phyloP scores from a whole-genome alignment of 2,113 vertebrate genomes.

The Benitochromis conjunctus region DNA sequence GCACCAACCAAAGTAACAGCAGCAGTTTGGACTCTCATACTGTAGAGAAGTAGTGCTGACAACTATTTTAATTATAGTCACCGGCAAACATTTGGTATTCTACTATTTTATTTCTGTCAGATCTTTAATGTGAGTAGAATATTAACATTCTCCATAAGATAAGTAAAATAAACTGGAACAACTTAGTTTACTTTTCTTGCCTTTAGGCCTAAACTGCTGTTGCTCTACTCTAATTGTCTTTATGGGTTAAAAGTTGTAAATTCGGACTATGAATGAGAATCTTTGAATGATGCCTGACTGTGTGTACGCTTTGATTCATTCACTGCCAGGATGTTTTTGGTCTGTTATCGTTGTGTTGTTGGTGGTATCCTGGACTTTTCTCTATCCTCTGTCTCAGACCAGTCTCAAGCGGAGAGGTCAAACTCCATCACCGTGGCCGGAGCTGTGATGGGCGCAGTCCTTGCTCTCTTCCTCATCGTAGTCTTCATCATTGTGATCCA shows the following conservation, averaged over 20 bases:
- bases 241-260: background rate
- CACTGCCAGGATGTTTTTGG: background rate
- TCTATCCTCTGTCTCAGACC: conserved; percentile 57
- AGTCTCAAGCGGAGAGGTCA: conserved; percentile 76
- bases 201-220: background rate
- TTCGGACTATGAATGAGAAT: background rate
- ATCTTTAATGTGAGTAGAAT: background rate
- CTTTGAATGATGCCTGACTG: background rate
- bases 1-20: background rate
- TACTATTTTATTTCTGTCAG: background rate
- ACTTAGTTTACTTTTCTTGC: background rate
- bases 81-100: background rate
- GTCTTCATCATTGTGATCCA: conserved; percentile 87
- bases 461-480: conserved; percentile 87
- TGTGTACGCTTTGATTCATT: background rate
- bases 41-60: background rate
- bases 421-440: conserved; percentile 86
- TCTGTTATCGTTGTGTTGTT: background rate
- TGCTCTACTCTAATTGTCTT: background rate
- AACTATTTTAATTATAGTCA: background rate
- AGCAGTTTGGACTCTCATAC: background rate
- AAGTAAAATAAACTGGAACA: background rate
- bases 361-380: background rate
- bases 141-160: background rate
- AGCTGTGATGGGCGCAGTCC: conserved; percentile 89